Base-by-base conservation (phyloP, 2,113 vertebrate species). In the Edolisoma coerulescens region DNA sequence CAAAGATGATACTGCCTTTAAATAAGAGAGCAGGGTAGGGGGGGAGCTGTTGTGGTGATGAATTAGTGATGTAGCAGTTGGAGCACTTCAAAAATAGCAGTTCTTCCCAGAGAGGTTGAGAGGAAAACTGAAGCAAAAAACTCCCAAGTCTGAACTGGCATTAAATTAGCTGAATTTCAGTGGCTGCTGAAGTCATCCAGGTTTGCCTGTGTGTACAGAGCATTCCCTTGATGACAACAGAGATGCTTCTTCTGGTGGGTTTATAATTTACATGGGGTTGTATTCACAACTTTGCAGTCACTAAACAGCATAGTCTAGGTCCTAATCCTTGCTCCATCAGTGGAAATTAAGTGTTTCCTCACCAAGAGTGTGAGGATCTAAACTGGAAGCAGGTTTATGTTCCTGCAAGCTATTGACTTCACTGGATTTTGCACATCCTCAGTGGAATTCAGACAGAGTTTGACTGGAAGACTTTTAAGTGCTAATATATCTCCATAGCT, bases 391-490 rank as follows among this genome's bases (percentile, higher is more conserved):
- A 87, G 80, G 27, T 82, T 71, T 95, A n/a, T 67, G 52, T 68
- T 81, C 77, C 73, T 67, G 32, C 80, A 84, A n/a, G 32, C 60
- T 44, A 41, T 60, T 78, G 68, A 37, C 68, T 93, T 77, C 42
- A 37, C 44, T 82, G 73, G 60, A 45, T 90, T 89, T 90, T 94
- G 79, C 82, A 84, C 44, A 27, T 86, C 37, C 75, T 90, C 35
- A 9, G 71, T 71, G 52, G 85, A 92, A 94, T 78, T 90, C 68
- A 71, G 60, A 35, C 2, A 7, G 63, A 86, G 32, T 90, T 95
- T 90, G 74, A 39, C 83, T 78, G 80, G 76, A 89, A 90, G 85
- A 95, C 68, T 94, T 96, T 71, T 60, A 91, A 95, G 56, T 81
- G 71, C 71, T 94, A 92, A 90, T 92, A 22, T 65, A 74, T 89